Percentiles rank a stretch among this genome's conserved stretches.
Evolutionary conservation across 2,113 vertebrate species (phyloP).

Genomic region (Tyrannus savana): DNA sequence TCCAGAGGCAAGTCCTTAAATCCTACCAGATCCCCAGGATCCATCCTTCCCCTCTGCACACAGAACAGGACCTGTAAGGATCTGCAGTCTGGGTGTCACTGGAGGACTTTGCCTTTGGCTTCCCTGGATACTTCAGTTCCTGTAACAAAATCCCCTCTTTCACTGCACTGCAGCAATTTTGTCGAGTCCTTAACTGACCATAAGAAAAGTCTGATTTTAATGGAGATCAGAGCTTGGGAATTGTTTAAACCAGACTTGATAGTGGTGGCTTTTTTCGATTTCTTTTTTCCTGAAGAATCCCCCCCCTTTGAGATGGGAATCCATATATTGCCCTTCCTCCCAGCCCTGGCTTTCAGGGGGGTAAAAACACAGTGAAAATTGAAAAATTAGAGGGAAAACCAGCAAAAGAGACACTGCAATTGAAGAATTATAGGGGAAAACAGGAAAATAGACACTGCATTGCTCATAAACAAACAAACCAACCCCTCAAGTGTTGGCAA

Average conservation of each 20-base stretch:
- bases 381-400: neutral
- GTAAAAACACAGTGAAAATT: neutral
- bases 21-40: neutral
- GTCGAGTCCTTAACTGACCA: neutral
- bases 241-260: neutral
- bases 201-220: neutral
- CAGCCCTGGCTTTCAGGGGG: neutral
- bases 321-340: neutral
- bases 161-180: neutral
- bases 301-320: neutral
- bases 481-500: neutral
- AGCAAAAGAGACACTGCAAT: neutral
- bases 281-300: neutral
- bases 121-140: neutral
- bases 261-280: neutral
- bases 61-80: neutral
- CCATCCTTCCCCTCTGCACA: neutral
- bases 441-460: neutral
- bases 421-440: too few relatives aligned
- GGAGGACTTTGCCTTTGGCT: neutral
- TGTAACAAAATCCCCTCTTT: neutral
- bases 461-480: neutral
- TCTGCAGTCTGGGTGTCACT: neutral
- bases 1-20: neutral
- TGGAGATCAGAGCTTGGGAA: neutral